phyloP scores from a whole-genome alignment of 2,113 vertebrate species.

The Arvicanthis niloticus region DNA sequence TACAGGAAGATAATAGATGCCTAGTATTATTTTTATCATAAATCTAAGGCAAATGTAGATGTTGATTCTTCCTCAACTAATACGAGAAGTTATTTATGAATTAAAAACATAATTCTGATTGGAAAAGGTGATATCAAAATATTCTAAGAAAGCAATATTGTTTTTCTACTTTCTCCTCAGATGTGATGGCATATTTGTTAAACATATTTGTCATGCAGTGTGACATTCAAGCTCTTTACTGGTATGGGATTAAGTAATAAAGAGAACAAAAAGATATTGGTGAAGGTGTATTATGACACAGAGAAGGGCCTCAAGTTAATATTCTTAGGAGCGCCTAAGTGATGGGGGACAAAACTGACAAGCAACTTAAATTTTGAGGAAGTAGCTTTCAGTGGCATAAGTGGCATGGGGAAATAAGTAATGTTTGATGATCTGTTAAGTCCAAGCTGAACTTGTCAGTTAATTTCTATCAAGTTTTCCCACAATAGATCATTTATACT shows the following conservation, averaged over 20 bases:
- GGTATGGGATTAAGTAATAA: neutral
- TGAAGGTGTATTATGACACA: neutral
- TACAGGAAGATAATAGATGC: neutral
- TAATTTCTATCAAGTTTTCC: neutral
- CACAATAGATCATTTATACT: neutral
- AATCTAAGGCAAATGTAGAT: neutral
- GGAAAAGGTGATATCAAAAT: neutral
- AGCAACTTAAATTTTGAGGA: neutral
- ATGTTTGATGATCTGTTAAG: neutral
- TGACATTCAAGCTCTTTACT: neutral
- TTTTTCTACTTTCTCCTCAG: neutral
- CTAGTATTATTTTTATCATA: neutral
- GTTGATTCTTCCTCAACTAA: neutral
- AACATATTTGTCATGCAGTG: accelerated
- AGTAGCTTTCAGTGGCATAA: neutral
- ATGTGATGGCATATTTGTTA: neutral
- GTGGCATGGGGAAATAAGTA: neutral
- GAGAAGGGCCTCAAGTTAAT: neutral
- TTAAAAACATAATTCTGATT: neutral
- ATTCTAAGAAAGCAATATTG: neutral
- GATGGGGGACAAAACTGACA: neutral
- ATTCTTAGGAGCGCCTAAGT: neutral
- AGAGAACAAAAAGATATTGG: neutral
- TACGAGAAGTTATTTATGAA: neutral
- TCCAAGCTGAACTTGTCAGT: neutral